Evolutionary conservation across 2,113 vertebrate genomes (phyloP).

Genomic region (Sisor rabdophorus): DNA sequence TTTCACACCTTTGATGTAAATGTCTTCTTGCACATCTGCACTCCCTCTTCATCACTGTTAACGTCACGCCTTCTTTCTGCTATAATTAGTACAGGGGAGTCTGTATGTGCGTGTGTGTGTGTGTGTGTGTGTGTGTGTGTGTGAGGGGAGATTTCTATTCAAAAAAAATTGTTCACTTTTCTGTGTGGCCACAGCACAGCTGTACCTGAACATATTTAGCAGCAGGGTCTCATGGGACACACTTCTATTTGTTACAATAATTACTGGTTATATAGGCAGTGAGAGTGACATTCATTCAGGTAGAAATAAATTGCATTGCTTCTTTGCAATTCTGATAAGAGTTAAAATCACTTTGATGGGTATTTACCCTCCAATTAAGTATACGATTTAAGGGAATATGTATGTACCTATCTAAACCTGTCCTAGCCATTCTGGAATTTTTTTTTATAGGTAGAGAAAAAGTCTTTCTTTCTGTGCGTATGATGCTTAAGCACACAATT

Average conservation of each 20-base stretch:
- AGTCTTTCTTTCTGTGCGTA: background rate
- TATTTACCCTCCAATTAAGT: constrained; percentile 54
- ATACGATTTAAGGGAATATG: background rate
- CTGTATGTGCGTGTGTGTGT: background rate
- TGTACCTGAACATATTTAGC: constrained; percentile 54
- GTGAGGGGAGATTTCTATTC: background rate
- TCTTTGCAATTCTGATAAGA: constrained; percentile 61
- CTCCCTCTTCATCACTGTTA: constrained; percentile 5
- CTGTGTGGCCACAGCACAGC: constrained; percentile 12
- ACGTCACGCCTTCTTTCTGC: constrained; percentile 10
- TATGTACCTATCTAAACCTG: background rate
- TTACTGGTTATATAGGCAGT: constrained; percentile 55
- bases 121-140: background rate
- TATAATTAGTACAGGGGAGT: background rate
- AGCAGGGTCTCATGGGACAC: constrained; percentile 56
- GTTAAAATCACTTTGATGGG: constrained; percentile 59
- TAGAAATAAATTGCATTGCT: constrained; percentile 63
- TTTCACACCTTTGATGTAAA: constrained; percentile 33
- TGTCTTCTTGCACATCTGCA: constrained; percentile 24
- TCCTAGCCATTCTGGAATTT: background rate
- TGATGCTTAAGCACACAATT: background rate
- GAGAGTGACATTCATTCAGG: constrained; percentile 63
- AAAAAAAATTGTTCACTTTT: constrained; percentile 15
- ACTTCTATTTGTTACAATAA: constrained; percentile 59
- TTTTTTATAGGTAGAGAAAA: background rate